Conservation (phyloP, 2,797 vertebrate genomes). For the Enteromius mattozi region DNA sequence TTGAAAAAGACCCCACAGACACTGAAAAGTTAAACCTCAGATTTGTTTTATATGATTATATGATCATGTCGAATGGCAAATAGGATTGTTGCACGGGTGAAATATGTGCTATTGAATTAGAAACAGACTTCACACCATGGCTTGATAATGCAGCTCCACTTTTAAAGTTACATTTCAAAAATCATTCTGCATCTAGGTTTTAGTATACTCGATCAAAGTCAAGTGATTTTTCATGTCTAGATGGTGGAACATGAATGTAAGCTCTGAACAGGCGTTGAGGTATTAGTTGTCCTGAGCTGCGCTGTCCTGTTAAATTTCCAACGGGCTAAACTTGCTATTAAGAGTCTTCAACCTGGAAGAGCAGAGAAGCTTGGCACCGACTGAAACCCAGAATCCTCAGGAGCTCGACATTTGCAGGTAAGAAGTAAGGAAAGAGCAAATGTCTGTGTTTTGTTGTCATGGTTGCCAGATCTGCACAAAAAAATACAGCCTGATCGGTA, state of each 20-base stretch:
- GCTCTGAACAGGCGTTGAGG: conserved; percentile 27
- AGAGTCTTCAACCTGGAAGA: conserved; percentile 65
- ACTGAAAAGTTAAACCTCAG: background rate
- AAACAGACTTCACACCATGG: conserved; percentile 65
- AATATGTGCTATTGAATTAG: conserved; percentile 68
- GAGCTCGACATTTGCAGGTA: conserved; percentile 8
- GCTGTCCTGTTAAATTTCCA: conserved; percentile 70
- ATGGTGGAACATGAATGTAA: conserved; percentile 10
- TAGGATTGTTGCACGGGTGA: conserved; percentile 57
- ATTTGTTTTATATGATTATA: background rate
- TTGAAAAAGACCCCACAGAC: background rate
- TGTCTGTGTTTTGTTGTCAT: background rate
- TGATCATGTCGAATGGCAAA: background rate
- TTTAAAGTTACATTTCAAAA: conserved; percentile 66
- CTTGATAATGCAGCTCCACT: conserved; percentile 76
- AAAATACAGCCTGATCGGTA: background rate
- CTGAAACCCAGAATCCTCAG: conserved; percentile 12
- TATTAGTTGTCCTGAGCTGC: conserved; percentile 40
- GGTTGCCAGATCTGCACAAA: background rate
- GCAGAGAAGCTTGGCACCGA: conserved; percentile 35
- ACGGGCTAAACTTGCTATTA: conserved; percentile 67
- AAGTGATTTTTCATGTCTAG: background rate
- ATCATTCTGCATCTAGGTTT: conserved; percentile 63
- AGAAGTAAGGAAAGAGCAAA: background rate
- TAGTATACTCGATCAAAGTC: background rate